Conservation (phyloP, 2,797 vertebrate species). For the Novumbra hubbsi region DNA sequence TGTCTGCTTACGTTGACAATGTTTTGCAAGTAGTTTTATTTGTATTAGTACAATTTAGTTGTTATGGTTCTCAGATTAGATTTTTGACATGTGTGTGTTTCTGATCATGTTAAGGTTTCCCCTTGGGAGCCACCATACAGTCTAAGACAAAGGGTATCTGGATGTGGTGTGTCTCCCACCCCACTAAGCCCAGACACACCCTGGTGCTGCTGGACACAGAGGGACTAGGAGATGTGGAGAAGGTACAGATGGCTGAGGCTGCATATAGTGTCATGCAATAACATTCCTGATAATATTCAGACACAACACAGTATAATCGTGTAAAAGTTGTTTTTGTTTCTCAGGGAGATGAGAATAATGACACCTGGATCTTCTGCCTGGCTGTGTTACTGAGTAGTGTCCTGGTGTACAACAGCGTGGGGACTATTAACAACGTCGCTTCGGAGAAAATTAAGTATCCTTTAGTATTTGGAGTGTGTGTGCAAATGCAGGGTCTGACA, state of each 20-base stretch:
- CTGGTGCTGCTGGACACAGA: constrained; percentile 68
- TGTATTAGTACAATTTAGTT: too few relatives aligned
- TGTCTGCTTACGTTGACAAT: too few relatives aligned
- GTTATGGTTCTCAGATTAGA: too few relatives aligned
- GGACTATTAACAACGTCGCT: constrained; percentile 62
- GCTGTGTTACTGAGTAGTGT: constrained; percentile 65
- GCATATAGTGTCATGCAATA: background rate
- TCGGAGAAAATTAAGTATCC: constrained; percentile 72
- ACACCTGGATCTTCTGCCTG: constrained; percentile 66
- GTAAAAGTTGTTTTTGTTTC: background rate
- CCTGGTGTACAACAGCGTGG: constrained; percentile 68
- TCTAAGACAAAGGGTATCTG: constrained; percentile 72
- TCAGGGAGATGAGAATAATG: constrained; percentile 61
- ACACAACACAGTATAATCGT: too few relatives aligned
- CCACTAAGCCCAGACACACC: constrained; percentile 17
- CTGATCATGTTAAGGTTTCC: constrained; percentile 50
- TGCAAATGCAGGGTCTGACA: too few relatives aligned
- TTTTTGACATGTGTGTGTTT: too few relatives aligned
- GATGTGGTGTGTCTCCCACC: constrained; percentile 69
- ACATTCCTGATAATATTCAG: background rate
- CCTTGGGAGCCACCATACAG: constrained; percentile 63
- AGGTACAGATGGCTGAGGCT: constrained; percentile 43
- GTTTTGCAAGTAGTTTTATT: too few relatives aligned
- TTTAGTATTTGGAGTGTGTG: background rate
- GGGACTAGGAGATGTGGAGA: constrained; percentile 63